A percentile compares a stretch with the other conserved stretches of the same genome.
These are phyloP conservation scores for Dryobotodes eremita DNA, from an alignment of 2,888 invertebrate genomes.

Conservation along the genomic window DNA sequence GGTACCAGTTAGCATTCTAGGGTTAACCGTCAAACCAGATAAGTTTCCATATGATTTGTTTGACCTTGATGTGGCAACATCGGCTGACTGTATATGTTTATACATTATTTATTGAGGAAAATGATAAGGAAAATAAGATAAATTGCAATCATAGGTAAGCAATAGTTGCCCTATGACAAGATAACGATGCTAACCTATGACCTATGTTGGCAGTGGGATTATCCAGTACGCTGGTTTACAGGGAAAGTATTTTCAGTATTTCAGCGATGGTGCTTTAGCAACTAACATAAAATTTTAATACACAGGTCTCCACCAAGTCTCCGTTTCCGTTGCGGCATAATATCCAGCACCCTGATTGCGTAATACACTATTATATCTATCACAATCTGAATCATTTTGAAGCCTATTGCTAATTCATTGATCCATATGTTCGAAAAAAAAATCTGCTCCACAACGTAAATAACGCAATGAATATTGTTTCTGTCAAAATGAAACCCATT, in stretches of 20 bases:
- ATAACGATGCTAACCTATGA: neutral
- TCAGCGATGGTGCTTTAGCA: neutral
- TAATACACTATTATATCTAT: too few relatives aligned
- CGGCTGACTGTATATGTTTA: neutral
- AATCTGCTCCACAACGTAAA: too few relatives aligned
- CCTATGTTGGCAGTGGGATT: neutral
- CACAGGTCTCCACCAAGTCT: neutral
- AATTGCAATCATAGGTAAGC: neutral
- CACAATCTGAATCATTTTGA: too few relatives aligned
- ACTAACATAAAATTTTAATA: neutral
- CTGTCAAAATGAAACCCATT: too few relatives aligned
- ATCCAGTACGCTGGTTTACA: neutral
- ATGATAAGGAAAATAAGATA: neutral
- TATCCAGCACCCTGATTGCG: neutral
- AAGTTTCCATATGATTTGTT: constrained; percentile 15
- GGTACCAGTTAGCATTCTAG: constrained; percentile 16
- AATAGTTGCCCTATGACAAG: neutral
- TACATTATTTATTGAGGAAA: constrained; percentile 11
- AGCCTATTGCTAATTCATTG: too few relatives aligned
- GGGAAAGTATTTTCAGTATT: neutral
- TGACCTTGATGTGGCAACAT: constrained; percentile 4
- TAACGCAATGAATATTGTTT: too few relatives aligned
- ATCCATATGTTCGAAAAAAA: too few relatives aligned
- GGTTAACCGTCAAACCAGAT: constrained; percentile 13
- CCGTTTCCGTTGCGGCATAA: neutral